Percentiles rank a stretch among this genome's conserved stretches.
Conservation (phyloP, 2,113 vertebrate species). For the Carassius gibelio region DNA sequence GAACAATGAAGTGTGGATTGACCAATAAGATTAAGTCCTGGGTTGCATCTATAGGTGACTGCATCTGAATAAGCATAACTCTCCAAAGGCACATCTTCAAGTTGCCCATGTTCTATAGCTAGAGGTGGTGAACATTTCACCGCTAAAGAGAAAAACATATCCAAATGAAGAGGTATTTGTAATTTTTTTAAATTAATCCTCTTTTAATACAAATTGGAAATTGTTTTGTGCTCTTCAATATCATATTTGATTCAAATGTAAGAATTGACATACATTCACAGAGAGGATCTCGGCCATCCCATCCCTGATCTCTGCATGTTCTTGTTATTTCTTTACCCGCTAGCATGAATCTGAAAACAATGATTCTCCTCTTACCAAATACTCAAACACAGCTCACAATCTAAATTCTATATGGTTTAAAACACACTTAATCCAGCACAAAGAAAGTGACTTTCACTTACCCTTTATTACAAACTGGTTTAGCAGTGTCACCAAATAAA, state of each 20-base stretch:
- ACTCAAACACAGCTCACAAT: neutral
- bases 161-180: neutral
- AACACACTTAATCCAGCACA: neutral
- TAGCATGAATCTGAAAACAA: neutral
- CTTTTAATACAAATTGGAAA: neutral
- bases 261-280: constrained; percentile 66
- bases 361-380: neutral
- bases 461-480: constrained; percentile 48
- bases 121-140: constrained; percentile 39
- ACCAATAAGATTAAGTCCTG: neutral
- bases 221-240: neutral
- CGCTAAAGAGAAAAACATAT: constrained; percentile 55
- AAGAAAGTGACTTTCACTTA: constrained; percentile 25
- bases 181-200: no score
- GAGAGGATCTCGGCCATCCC: neutral
- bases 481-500: constrained; percentile 46
- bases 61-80: fast-evolving
- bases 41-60: constrained; percentile 39
- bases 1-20: neutral
- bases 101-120: fast-evolving
- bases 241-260: neutral
- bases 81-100: fast-evolving
- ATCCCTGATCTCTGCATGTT: constrained; percentile 14
- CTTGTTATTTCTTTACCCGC: fast-evolving
- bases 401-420: neutral